Evolutionary conservation across 2,888 invertebrate genomes (phyloP).

Genomic region (Athetis lepigone): DNA sequence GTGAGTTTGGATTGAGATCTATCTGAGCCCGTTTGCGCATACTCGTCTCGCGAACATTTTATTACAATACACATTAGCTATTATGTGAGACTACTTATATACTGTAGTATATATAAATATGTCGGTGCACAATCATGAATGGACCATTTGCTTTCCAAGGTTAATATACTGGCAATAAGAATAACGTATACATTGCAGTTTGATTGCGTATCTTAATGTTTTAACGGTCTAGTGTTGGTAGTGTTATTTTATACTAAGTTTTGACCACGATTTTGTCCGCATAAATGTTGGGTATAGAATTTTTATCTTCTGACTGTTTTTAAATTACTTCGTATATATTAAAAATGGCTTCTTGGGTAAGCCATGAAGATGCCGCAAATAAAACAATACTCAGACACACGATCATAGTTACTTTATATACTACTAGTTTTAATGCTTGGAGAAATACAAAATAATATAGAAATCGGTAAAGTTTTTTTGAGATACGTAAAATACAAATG

Average conservation of each 20-base stretch:
- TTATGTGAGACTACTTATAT: conserved; percentile 61
- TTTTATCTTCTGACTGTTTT: too few species aligned
- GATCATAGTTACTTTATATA: too few species aligned
- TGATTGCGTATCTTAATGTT: conserved; percentile 22
- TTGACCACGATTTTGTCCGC: too few species aligned
- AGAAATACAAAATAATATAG: too few species aligned
- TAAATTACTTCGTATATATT: too few species aligned
- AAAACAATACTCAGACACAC: too few species aligned
- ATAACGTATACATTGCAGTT: conserved; percentile 9
- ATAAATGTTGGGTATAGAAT: too few species aligned
- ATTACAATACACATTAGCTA: conserved; percentile 78
- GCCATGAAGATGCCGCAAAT: too few species aligned
- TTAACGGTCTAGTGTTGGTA: background rate
- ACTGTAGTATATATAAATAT: conserved; percentile 40
- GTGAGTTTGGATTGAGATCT: conserved; percentile 82
- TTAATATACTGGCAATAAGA: conserved; percentile 37
- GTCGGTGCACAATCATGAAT: conserved; percentile 48
- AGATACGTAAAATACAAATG: too few species aligned
- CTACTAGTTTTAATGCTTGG: too few species aligned
- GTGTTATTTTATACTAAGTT: conserved; percentile 11
- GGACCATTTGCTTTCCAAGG: conserved; percentile 48
- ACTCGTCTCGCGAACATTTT: conserved; percentile 77
- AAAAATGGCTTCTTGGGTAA: too few species aligned
- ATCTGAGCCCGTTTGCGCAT: conserved; percentile 78
- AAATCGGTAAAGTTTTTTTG: too few species aligned